These are phyloP conservation scores for Halcyon malimbica DNA, from an alignment of 2,113 vertebrate genomes.

Conservation along the genomic window DNA sequence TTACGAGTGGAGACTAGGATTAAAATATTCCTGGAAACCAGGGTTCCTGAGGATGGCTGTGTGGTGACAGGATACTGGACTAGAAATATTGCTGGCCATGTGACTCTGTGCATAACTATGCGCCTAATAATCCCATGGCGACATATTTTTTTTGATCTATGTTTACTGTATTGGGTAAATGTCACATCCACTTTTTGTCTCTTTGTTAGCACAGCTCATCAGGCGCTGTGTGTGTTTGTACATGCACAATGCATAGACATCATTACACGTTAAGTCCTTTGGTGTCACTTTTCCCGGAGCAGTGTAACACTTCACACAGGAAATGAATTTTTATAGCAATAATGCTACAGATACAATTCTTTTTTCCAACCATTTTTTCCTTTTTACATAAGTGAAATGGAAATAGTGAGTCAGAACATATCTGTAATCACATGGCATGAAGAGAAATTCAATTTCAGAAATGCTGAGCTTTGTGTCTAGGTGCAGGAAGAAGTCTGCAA, in stretches of 20 bases:
- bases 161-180: conserved; percentile 44
- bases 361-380: background rate
- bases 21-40: background rate
- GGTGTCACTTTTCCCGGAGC: conserved; percentile 2
- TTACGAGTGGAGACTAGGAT: background rate
- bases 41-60: background rate
- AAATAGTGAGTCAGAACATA: conserved; percentile 13
- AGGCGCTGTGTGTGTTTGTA: background rate
- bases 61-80: background rate
- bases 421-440: background rate
- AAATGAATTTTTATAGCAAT: conserved; percentile 52
- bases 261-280: conserved; percentile 14
- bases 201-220: conserved; percentile 18
- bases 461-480: background rate
- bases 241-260: conserved; percentile 38
- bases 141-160: conserved; percentile 12
- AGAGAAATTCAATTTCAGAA: conserved; percentile 35
- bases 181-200: conserved; percentile 1
- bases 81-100: background rate
- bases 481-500: background rate
- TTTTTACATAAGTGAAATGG: conserved; percentile 15
- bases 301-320: conserved; percentile 2
- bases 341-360: background rate
- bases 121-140: background rate
- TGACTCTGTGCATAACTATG: background rate